Conservation (phyloP, 1,140 invertebrate species). For the Luehdorfia chinensis region DNA sequence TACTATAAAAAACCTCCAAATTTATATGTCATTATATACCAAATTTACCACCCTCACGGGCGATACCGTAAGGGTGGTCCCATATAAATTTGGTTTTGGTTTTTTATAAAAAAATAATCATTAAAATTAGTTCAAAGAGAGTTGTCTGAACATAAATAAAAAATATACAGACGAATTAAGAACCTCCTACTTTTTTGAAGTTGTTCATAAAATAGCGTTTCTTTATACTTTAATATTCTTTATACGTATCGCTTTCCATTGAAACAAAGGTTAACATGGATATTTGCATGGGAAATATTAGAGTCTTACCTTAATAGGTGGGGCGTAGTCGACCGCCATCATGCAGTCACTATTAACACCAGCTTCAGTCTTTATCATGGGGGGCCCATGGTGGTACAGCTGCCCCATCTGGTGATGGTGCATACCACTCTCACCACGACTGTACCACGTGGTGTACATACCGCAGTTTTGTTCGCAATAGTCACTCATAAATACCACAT, state of each 20-base stretch:
- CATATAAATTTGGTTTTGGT: no score
- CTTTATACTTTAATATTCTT: background rate
- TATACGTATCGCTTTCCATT: no score
- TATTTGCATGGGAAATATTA: background rate
- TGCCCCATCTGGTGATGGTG: slow-evolving; percentile 75
- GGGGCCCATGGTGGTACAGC: slow-evolving; percentile 72
- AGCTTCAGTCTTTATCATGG: slow-evolving; percentile 76
- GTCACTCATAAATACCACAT: slow-evolving; percentile 68
- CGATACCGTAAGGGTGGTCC: no score
- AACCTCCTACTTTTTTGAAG: no score
- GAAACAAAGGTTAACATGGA: no score
- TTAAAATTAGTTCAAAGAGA: no score
- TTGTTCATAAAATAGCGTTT: background rate
- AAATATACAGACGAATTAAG: no score
- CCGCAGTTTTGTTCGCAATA: slow-evolving; percentile 57
- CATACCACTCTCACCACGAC: slow-evolving; percentile 69
- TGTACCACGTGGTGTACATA: slow-evolving; percentile 77
- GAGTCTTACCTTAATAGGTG: slow-evolving; percentile 72
- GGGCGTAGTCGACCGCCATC: slow-evolving; percentile 76
- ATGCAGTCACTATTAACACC: slow-evolving; percentile 75
- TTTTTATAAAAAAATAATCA: no score
- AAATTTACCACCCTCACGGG: no score
- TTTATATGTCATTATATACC: no score
- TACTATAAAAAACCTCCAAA: no score
- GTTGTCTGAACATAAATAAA: no score